Evolutionary conservation across 2,113 vertebrate species (phyloP).

Genomic region (Delphinus delphis): DNA sequence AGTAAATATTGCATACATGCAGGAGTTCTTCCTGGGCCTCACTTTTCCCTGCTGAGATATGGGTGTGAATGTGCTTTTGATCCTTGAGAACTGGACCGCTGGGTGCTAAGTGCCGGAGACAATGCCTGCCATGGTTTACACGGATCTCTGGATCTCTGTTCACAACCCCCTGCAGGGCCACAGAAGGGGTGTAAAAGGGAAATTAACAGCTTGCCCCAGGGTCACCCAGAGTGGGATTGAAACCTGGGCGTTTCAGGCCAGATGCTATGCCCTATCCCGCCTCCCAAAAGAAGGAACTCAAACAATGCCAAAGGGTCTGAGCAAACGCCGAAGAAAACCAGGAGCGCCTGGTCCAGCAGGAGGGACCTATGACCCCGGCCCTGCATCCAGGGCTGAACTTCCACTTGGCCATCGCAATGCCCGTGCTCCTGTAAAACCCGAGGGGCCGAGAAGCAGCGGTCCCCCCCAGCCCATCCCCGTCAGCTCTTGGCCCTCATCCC

Average conservation of each 20-base stretch:
- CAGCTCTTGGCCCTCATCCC: background rate
- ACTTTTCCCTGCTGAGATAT: background rate
- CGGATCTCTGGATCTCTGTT: background rate
- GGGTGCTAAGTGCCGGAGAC: accelerated
- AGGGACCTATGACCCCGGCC: background rate
- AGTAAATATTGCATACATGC: accelerated
- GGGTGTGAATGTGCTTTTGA: background rate
- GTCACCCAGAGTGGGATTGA: background rate
- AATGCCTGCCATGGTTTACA: background rate
- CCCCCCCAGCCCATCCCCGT: background rate
- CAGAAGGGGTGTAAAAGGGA: background rate
- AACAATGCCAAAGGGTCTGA: background rate
- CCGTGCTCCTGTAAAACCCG: background rate
- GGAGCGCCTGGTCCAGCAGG: no score
- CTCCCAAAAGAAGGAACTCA: background rate
- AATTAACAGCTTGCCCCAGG: background rate
- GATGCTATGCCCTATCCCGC: accelerated
- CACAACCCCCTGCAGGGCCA: background rate
- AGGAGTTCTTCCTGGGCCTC: background rate
- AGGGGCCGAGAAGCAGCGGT: background rate
- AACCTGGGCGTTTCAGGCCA: background rate
- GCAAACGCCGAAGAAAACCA: background rate
- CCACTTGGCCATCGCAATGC: accelerated
- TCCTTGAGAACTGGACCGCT: background rate
- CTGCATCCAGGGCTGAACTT: background rate